These are phyloP conservation scores for Terrapene triunguis DNA, from an alignment of 2,113 vertebrate genomes.

Conservation along the genomic window DNA sequence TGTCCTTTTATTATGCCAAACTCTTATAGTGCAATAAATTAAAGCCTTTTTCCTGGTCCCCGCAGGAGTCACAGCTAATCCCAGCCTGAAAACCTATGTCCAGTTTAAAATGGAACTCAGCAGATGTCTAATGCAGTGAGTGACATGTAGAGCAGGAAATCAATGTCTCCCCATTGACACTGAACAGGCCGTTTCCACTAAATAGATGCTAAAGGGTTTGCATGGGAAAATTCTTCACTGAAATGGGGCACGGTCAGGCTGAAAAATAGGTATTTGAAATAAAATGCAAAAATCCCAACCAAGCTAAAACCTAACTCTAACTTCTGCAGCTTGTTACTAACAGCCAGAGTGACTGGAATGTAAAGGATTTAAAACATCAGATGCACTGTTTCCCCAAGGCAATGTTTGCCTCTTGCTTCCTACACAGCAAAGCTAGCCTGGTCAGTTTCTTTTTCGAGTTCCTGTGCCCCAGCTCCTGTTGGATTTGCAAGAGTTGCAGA, in stretches of 20 bases:
- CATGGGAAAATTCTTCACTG: background rate
- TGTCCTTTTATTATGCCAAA: background rate
- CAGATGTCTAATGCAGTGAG: background rate
- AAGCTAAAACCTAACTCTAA: background rate
- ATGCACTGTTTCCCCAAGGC: background rate
- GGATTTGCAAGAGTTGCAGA: background rate
- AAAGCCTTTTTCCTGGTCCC: background rate
- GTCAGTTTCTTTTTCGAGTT: background rate
- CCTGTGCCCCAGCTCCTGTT: background rate
- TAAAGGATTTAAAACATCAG: background rate
- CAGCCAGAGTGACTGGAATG: background rate
- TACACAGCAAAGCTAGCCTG: background rate
- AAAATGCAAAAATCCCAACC: background rate
- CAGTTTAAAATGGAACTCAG: background rate
- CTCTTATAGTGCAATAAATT: accelerated
- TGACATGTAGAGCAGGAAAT: background rate
- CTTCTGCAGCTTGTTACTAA: background rate
- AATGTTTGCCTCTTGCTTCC: background rate
- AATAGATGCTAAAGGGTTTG: background rate
- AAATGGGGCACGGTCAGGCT: background rate
- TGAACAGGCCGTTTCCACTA: background rate
- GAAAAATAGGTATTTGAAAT: background rate
- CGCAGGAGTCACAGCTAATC: background rate
- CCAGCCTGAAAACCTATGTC: background rate
- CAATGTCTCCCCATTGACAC: background rate